Percentiles rank a stretch among this genome's conserved stretches.
Conservation (phyloP, 1,140 invertebrate genomes). For the Cyphomyrmex costatus region DNA sequence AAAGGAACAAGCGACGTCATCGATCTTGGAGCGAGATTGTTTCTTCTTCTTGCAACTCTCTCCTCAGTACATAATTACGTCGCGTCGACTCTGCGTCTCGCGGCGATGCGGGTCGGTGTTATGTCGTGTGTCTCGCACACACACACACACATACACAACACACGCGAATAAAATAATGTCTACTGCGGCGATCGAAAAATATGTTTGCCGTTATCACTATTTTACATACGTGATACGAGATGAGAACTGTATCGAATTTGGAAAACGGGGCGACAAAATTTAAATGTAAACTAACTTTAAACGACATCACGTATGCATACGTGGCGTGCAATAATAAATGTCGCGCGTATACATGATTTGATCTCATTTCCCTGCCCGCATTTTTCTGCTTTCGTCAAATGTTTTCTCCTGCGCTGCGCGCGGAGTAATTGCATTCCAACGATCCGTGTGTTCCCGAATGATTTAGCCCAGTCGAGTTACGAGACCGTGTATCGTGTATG, state of each 20-base stretch:
- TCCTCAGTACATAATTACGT: slow-evolving; percentile 52
- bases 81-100: not conserved
- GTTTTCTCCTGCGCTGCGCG: not conserved
- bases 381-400: slow-evolving; percentile 33
- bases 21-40: slow-evolving; percentile 65
- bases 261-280: slow-evolving; percentile 18
- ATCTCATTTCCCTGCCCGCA: slow-evolving; percentile 14
- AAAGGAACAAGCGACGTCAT: slow-evolving; percentile 69
- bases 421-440: slow-evolving; percentile 45
- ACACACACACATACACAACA: too few relatives aligned
- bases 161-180: not conserved
- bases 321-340: slow-evolving; percentile 42
- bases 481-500: slow-evolving; percentile 31
- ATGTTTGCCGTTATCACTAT: not conserved
- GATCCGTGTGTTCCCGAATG: slow-evolving; percentile 32
- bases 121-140: not conserved
- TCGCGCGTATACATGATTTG: not conserved
- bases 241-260: slow-evolving; percentile 36
- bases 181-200: slow-evolving; percentile 17
- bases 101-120: not conserved
- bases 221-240: slow-evolving; percentile 40
- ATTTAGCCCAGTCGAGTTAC: slow-evolving; percentile 29
- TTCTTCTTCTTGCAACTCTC: slow-evolving; percentile 41
- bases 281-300: slow-evolving; percentile 36
- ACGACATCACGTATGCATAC: slow-evolving; percentile 41